These are phyloP conservation scores for Dascyllus trimaculatus DNA, from an alignment of 2,113 vertebrate species.

Conservation along the genomic window DNA sequence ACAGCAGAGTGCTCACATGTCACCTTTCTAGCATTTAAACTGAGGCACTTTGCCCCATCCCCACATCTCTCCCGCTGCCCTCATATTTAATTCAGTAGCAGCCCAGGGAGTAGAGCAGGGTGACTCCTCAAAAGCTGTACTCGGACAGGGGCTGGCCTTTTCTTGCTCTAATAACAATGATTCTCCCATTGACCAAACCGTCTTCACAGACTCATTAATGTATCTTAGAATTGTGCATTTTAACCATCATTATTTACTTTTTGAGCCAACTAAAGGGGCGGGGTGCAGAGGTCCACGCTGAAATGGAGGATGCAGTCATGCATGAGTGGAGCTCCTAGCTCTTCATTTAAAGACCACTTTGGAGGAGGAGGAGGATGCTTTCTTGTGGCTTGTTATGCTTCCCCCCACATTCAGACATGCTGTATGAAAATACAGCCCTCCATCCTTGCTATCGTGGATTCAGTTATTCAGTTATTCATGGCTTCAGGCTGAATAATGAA, in stretches of 20 bases:
- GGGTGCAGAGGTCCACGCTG: conserved; percentile 25
- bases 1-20: conserved; percentile 65
- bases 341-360: conserved; percentile 77
- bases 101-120: conserved; percentile 47
- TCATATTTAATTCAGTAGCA: conserved; percentile 81
- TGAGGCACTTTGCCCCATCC: conserved; percentile 49
- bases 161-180: conserved; percentile 42
- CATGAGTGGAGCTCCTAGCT: conserved; percentile 68
- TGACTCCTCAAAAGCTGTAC: conserved; percentile 58
- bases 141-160: conserved; percentile 26
- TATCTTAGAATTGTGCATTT: conserved; percentile 31
- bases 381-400: conserved; percentile 73
- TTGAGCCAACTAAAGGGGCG: conserved; percentile 4
- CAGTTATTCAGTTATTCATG: conserved; percentile 82
- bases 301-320: conserved; percentile 69
- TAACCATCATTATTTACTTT: conserved; percentile 46
- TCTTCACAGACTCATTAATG: conserved; percentile 57
- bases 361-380: conserved; percentile 71
- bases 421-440: conserved; percentile 77
- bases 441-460: conserved; percentile 61
- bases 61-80: conserved; percentile 9
- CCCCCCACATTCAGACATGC: conserved; percentile 75
- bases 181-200: conserved; percentile 65
- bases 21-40: conserved; percentile 68
- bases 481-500: conserved; percentile 76